These are phyloP conservation scores for Chironomus tepperi DNA, from an alignment of 1,140 invertebrate species.

Conservation along the genomic window DNA sequence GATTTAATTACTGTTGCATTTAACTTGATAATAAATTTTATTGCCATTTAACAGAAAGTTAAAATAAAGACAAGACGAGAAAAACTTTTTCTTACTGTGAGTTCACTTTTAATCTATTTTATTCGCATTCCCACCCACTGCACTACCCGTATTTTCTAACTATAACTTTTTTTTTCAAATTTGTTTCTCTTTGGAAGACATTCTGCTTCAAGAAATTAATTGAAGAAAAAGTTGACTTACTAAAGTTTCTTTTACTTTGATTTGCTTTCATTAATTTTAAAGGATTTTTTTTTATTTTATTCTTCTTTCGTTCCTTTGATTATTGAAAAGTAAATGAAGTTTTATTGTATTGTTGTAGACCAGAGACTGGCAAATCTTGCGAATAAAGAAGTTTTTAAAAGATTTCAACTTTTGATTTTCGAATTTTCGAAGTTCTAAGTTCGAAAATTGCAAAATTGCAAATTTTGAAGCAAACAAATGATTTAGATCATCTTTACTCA, in stretches of 20 bases:
- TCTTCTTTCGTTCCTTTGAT: background rate
- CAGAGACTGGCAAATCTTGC: too few relatives aligned
- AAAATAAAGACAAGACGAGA: background rate
- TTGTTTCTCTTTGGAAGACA: background rate
- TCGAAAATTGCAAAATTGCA: too few relatives aligned
- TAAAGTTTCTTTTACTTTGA: background rate
- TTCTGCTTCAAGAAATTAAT: background rate
- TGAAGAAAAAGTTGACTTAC: background rate
- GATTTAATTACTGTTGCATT: conserved; percentile 11
- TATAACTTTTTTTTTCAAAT: too few relatives aligned
- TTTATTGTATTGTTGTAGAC: too few relatives aligned
- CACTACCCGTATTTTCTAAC: background rate
- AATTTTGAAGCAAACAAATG: too few relatives aligned
- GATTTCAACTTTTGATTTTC: too few relatives aligned
- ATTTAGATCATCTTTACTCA: too few relatives aligned
- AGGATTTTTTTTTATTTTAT: background rate
- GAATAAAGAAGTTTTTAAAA: too few relatives aligned
- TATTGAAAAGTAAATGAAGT: background rate
- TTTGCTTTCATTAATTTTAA: background rate
- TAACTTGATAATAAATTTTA: conserved; percentile 20
- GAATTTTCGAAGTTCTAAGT: too few relatives aligned
- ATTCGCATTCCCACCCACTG: background rate
- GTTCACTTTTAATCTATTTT: conserved; percentile 9
- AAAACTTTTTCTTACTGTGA: background rate
- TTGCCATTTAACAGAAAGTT: background rate